Percentiles rank a stretch among this genome's conserved stretches.
These are phyloP conservation scores for Trypoxylon attenuatum DNA, from an alignment of 2,888 invertebrate genomes.

Conservation along the genomic window DNA sequence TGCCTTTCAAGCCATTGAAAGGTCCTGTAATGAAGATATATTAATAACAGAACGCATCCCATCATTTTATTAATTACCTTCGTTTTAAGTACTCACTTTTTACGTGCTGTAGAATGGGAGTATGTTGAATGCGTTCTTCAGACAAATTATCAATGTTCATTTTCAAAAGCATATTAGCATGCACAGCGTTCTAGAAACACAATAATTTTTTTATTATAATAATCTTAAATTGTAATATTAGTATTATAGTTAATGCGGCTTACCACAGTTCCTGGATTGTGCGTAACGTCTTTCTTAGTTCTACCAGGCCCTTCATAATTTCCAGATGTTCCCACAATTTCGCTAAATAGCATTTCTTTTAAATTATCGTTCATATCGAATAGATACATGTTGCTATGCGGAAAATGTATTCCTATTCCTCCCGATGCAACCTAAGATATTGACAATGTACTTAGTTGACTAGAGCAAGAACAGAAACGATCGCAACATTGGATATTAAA, in stretches of 20 bases:
- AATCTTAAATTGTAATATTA: background rate
- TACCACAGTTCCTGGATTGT: constrained; percentile 55
- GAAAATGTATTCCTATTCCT: constrained; percentile 83
- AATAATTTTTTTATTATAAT: constrained; percentile 3
- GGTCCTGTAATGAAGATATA: constrained; percentile 54
- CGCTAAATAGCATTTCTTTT: constrained; percentile 59
- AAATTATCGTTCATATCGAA: constrained; percentile 76
- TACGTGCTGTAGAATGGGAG: constrained; percentile 79
- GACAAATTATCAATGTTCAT: constrained; percentile 78
- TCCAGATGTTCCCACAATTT: constrained; percentile 44
- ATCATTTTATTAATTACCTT: constrained; percentile 48
- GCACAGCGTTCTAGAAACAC: constrained; percentile 77
- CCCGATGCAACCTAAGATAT: constrained; percentile 80
- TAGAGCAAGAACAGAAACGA: no score
- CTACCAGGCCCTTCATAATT: constrained; percentile 36
- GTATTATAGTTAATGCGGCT: no score
- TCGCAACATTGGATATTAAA: no score
- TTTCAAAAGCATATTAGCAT: constrained; percentile 79
- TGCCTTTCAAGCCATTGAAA: constrained; percentile 77
- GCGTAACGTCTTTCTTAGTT: constrained; percentile 46
- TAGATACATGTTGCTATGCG: constrained; percentile 80
- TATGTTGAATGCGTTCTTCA: constrained; percentile 73
- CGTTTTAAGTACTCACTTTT: constrained; percentile 77
- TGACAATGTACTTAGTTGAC: no score
- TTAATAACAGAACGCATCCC: background rate